Evolutionary conservation across 2,888 invertebrate genomes (phyloP), one percentile per base, ranked within the genome.

Genomic region (Eristalis pertinax): DNA sequence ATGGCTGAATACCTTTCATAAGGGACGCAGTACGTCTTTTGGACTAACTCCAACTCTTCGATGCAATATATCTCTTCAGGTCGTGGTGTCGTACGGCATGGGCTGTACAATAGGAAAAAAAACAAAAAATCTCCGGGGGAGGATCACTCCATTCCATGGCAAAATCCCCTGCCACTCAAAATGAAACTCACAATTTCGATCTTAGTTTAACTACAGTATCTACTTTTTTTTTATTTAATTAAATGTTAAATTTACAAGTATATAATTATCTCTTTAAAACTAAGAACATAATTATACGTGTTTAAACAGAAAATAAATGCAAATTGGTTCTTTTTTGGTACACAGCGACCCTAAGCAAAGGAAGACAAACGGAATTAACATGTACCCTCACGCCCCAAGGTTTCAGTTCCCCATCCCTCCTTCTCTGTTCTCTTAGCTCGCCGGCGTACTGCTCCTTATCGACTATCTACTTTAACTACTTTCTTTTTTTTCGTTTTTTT

Each of bases 321-420:
- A 81, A 81, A 81, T 81, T 81, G 81, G 81, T 81, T 81, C 81
- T 69, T 50, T 69, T 56, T 41, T 10, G 32, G 10, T 32, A 74
- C 75, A 68, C 81, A 81, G 74, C 74, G 63, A 81, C 74, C 19
- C 81, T 58, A 74, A 81, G 63, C 63, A 75, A 75, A 81, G 19
- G 64, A 75, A 75, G 74, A 64, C 74, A 64, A 64, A 41, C 35
- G 32, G 64, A 43, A 56, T 41, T 24, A 43, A 67, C 60, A 72
- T 43, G 24, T 60, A 67, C 74, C 80, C 80, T 68, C 62, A 80
- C 63, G 68, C 67, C 43, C 62, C 65, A 19, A 43, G 72, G 72
- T 72, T 35, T 62, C 43, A 32, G 60, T 29, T 41, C 76, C 26
- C 43, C 63, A 69, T 24, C 24, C 22, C 41, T 41, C 24, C 11